Percentiles rank a stretch among this genome's conserved stretches.
Evolutionary conservation across 2,888 invertebrate genomes (phyloP).

Genomic region (Eretmocerus hayati): DNA sequence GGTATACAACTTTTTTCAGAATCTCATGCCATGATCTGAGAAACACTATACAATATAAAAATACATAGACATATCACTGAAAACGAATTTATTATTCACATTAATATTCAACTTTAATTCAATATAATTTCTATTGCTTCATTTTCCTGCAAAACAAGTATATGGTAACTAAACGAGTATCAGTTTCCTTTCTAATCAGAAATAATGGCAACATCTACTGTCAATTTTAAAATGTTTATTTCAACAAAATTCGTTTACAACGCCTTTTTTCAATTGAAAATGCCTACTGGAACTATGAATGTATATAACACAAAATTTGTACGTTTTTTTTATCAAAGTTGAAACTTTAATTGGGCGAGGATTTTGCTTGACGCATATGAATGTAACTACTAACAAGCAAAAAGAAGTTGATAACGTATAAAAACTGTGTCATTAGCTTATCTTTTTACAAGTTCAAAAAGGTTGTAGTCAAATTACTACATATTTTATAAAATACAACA

Average conservation of each 20-base stretch:
- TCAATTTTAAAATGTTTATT: slow-evolving; percentile 16
- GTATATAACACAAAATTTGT: slow-evolving; percentile 20
- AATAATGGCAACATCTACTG: slow-evolving; percentile 9
- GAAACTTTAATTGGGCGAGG: no score
- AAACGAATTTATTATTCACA: no score
- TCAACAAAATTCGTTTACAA: slow-evolving; percentile 17
- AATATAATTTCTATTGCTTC: no score
- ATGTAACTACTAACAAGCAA: slow-evolving; percentile 15
- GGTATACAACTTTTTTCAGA: no score
- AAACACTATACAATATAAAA: no score
- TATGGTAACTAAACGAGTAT: no score
- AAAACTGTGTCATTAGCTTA: slow-evolving; percentile 19
- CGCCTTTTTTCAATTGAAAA: slow-evolving; percentile 11
- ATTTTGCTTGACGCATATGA: slow-evolving; percentile 3
- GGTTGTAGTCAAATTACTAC: slow-evolving; percentile 19
- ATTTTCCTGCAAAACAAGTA: no score
- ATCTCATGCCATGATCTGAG: no score
- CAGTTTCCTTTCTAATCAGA: no score
- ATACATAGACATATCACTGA: no score
- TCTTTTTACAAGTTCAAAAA: slow-evolving; percentile 18
- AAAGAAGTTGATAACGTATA: slow-evolving; percentile 20
- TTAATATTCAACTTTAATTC: no score
- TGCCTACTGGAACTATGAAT: slow-evolving; percentile 13
- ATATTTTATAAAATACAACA: slow-evolving; percentile 22
- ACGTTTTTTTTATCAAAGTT: no score